phyloP scores from a whole-genome alignment of 30 jellyfish, hydroid and myxozoan species.

The Sanderia malayensis region DNA sequence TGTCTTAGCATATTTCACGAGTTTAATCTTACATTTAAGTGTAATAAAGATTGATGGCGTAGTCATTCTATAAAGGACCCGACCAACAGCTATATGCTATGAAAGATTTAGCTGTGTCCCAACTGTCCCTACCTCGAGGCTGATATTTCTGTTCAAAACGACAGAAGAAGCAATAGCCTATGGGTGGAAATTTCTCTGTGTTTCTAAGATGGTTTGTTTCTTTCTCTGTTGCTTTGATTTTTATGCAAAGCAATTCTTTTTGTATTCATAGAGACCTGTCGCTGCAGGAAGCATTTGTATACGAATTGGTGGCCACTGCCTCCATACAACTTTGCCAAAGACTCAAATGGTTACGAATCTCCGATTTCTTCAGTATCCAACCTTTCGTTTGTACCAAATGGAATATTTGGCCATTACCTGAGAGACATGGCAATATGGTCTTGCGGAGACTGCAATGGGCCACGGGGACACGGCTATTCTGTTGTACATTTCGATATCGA shows the following conservation, averaged over 20 bases:
- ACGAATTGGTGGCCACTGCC: slow-evolving; percentile 57
- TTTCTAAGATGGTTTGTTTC: too few relatives aligned
- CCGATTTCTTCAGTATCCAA: not conserved
- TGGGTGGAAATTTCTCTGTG: too few relatives aligned
- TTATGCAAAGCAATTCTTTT: too few relatives aligned
- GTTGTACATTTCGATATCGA: slow-evolving; percentile 55
- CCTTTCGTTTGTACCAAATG: slow-evolving; percentile 46
- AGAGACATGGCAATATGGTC: slow-evolving; percentile 53
- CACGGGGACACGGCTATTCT: slow-evolving; percentile 55
- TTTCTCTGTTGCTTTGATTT: too few relatives aligned
- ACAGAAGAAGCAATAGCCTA: too few relatives aligned
- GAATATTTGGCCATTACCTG: slow-evolving; percentile 25
- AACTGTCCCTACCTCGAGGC: too few relatives aligned
- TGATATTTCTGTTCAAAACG: too few relatives aligned
- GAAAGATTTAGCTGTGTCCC: too few relatives aligned
- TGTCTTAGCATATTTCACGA: not conserved
- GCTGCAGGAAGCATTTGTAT: slow-evolving; percentile 46
- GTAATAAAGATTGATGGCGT: not conserved
- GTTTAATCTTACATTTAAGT: too few relatives aligned
- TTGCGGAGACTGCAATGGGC: slow-evolving; percentile 51
- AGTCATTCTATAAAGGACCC: too few relatives aligned
- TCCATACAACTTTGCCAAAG: slow-evolving; percentile 26
- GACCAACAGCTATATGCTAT: too few relatives aligned
- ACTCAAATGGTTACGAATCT: slow-evolving; percentile 8
- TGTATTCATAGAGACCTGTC: slow-evolving; percentile 44